Evolutionary conservation across 2,888 invertebrate species (phyloP), one percentile per base, ranked within the genome.

Genomic region (Pedicia rivosa): DNA sequence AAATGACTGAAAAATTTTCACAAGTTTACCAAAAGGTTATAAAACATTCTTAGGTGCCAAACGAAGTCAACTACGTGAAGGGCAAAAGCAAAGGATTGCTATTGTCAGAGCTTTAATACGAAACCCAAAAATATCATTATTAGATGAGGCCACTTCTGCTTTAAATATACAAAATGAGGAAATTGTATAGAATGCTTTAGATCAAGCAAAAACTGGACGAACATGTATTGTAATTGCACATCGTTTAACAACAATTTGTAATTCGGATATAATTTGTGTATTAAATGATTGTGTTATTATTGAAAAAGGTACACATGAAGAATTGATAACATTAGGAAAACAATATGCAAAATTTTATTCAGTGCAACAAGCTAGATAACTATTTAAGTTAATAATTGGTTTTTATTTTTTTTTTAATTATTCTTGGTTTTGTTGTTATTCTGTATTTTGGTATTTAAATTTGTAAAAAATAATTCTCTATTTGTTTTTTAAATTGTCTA

Each of bases 211-310:
- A 53, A 68, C 74, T 44, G 79, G 79, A 4, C 69, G 88, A 30
- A 90, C 90, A 0, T 83, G 82, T 49, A 75, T 90, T 42, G 78
- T 83, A 24, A 86, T 90, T 47, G 88, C 88, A 2, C 90, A 90
- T 62, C 72, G 88, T 8, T 66, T 90, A 36, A 74, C 82, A 2
- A 87, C 88, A 13, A 74, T 88, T 42, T 74, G 80, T 56, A 79
- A 79, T 56, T 83, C 84, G 1, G 81, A 91, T 58, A 63, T 79
- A 45, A 91, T 91, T 47, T 81, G 81, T 49, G 88, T 91, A 7
- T 63, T 91, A 16, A 72, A 81, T 52, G 66, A 71, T 33, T 90
- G 90, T 42, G 63, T 62, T 19, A 72, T 90, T 5, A 73, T 71
- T 1, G 90, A 91, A 54, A 66, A 66, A 45, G 90, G 90, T 15